These are phyloP conservation scores for Drosophila tani DNA, from an alignment of 1,140 invertebrate species.

Conservation along the genomic window DNA sequence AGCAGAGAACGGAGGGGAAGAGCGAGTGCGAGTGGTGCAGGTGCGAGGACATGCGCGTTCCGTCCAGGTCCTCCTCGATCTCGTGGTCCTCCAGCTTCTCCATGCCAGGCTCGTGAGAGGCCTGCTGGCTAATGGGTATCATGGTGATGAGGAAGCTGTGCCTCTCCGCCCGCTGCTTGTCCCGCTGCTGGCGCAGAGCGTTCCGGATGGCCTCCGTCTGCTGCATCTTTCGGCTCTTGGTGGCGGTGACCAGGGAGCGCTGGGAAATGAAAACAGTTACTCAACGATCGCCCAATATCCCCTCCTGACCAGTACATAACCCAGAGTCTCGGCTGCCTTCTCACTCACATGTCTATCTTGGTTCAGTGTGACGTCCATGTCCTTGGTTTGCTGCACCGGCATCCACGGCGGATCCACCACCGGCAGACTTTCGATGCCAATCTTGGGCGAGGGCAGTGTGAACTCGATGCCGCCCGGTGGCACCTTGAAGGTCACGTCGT, in stretches of 20 bases:
- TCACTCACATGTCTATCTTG: constrained; percentile 97
- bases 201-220: constrained; percentile 98
- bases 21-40: constrained; percentile 95
- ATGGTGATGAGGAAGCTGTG: constrained; percentile 98
- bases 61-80: constrained; percentile 91
- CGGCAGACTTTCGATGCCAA: constrained; percentile 96
- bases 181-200: constrained; percentile 97
- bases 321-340: constrained; percentile 58
- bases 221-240: constrained; percentile 99
- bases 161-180: constrained; percentile 96
- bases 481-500: constrained; percentile 95
- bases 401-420: constrained; percentile 99
- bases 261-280: constrained; percentile 80
- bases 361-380: constrained; percentile 99
- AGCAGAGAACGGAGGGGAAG: constrained; percentile 98
- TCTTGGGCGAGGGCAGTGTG: constrained; percentile 98
- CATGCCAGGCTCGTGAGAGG: constrained; percentile 97
- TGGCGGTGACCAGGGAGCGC: constrained; percentile 98
- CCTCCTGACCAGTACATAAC: constrained; percentile 43
- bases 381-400: constrained; percentile 98
- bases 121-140: constrained; percentile 97
- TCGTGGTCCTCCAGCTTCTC: constrained; percentile 95
- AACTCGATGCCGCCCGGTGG: constrained; percentile 99
- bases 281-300: background rate
- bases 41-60: constrained; percentile 89